phyloP scores from a whole-genome alignment of 2,797 vertebrate species.

The Sciurus vulgaris region DNA sequence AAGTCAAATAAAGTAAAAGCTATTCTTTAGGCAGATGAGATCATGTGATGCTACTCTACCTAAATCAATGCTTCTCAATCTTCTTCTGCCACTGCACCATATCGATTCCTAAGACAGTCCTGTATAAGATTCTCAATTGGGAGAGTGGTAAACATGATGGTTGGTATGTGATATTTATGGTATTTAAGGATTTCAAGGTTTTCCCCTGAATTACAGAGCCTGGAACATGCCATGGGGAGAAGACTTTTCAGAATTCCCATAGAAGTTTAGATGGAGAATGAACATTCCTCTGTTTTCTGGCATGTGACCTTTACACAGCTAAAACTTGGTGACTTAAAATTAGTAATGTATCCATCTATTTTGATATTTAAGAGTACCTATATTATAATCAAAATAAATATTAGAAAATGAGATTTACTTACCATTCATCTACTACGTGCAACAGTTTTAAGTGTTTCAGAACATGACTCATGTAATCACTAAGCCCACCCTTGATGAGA shows the following conservation, averaged over 20 bases:
- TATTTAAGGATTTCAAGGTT: no score
- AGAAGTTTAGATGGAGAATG: neutral
- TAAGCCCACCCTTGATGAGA: neutral
- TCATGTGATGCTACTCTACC: neutral
- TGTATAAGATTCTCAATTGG: neutral
- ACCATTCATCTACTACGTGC: neutral
- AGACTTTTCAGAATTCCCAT: neutral
- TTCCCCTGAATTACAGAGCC: no score
- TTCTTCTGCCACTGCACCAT: neutral
- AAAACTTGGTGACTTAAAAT: neutral
- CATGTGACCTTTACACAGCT: neutral
- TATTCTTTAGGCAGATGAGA: neutral
- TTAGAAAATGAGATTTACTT: neutral
- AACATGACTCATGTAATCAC: neutral
- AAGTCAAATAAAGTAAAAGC: neutral
- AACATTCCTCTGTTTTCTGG: neutral
- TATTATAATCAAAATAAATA: neutral
- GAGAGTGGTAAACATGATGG: neutral
- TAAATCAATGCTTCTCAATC: neutral
- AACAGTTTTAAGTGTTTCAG: neutral
- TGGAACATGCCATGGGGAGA: neutral
- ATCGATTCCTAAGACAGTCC: neutral
- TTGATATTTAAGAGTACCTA: neutral
- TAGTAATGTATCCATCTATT: neutral
- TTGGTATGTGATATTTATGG: no score